Conservation (phyloP, 2,113 vertebrate genomes). For the Malaclemys terrapin region DNA sequence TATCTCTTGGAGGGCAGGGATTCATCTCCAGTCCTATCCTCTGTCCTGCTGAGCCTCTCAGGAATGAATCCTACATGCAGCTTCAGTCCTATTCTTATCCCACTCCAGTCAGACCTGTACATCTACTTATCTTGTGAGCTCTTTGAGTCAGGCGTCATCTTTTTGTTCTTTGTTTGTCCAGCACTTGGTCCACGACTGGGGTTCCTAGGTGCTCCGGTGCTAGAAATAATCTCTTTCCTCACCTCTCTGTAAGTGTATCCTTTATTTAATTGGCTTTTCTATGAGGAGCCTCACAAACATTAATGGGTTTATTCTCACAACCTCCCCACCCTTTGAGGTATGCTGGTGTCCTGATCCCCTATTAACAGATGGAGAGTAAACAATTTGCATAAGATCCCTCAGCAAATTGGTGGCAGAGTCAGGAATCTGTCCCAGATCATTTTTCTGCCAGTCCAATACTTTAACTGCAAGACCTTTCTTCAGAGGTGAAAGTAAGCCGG, state of each 20-base stretch:
- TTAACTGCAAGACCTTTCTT: neutral
- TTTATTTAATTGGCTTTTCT: neutral
- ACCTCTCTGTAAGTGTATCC: neutral
- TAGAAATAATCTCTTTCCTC: neutral
- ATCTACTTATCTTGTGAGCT: neutral
- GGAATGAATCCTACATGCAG: neutral
- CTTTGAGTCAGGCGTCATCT: neutral
- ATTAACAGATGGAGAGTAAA: neutral
- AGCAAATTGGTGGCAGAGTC: neutral
- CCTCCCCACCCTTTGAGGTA: neutral
- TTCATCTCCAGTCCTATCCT: neutral
- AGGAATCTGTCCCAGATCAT: neutral
- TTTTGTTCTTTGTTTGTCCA: neutral
- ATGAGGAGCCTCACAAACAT: neutral
- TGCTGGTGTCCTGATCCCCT: neutral
- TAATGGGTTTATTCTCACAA: neutral
- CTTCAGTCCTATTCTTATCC: neutral
- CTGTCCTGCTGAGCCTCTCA: neutral
- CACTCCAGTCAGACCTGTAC: neutral
- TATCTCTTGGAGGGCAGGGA: neutral
- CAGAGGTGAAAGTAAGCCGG: no score
- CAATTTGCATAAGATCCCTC: rapidly evolving
- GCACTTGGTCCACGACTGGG: no score
- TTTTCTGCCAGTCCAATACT: neutral
- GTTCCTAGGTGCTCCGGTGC: neutral